These are phyloP conservation scores for Arrhamphus sclerolepis DNA, from an alignment of 2,797 vertebrate species.

Conservation along the genomic window DNA sequence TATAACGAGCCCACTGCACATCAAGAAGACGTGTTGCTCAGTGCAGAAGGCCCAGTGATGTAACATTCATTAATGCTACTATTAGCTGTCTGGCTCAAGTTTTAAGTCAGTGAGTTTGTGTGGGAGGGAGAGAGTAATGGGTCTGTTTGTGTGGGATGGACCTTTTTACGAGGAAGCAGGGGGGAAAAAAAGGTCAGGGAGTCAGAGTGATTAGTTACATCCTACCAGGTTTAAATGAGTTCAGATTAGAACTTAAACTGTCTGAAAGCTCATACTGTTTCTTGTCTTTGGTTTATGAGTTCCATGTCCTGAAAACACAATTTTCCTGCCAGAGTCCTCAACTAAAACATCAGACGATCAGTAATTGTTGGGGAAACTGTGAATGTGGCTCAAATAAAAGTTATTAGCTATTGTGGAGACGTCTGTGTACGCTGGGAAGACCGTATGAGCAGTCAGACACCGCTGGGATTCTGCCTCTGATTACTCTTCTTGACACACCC, in stretches of 20 bases:
- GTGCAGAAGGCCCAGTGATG: too few species aligned
- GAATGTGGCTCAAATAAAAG: too few species aligned
- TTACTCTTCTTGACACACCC: slow-evolving; percentile 47
- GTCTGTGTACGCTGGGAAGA: background rate
- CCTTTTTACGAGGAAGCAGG: slow-evolving; percentile 30
- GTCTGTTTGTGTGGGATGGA: slow-evolving; percentile 40
- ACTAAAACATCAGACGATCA: background rate
- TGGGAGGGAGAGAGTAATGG: slow-evolving; percentile 23
- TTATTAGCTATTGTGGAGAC: too few species aligned
- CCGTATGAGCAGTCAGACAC: slow-evolving; percentile 45
- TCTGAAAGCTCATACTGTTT: slow-evolving; percentile 55
- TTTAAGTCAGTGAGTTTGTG: slow-evolving; percentile 19
- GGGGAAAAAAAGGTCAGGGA: slow-evolving; percentile 2
- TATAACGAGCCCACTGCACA: too few species aligned
- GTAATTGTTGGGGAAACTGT: background rate
- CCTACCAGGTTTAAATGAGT: slow-evolving; percentile 7
- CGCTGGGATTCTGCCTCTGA: slow-evolving; percentile 41
- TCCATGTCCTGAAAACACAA: too few species aligned
- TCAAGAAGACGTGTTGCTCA: too few species aligned
- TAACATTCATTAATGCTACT: too few species aligned
- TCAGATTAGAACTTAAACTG: slow-evolving; percentile 20
- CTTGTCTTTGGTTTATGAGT: background rate
- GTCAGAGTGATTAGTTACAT: slow-evolving; percentile 45
- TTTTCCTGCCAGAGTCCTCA: background rate
- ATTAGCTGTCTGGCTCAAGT: background rate